Evolutionary conservation across 2,888 invertebrate genomes (phyloP).

Genomic region (Diabrotica balteata): DNA sequence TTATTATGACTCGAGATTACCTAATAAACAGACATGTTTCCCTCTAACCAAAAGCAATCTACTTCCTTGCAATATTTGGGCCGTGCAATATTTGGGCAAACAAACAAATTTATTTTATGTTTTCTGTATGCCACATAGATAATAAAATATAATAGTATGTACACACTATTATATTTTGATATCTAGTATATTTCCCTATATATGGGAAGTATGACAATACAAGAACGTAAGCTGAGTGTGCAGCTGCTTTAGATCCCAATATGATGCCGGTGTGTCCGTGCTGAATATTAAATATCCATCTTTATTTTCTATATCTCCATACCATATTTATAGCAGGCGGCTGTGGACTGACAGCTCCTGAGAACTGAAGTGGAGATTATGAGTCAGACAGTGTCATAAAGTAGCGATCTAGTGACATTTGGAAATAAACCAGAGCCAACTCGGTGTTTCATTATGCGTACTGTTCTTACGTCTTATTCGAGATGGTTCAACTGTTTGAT

Average conservation of each 20-base stretch:
- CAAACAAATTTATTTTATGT: too few species aligned
- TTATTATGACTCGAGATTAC: too few species aligned
- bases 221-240: conserved; percentile 22
- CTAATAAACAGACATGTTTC: too few species aligned
- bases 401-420: conserved; percentile 52
- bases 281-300: conserved; percentile 53
- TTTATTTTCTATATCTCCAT: conserved; percentile 49
- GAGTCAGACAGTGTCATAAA: conserved; percentile 53
- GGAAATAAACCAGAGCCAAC: conserved; percentile 52
- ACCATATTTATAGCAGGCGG: conserved; percentile 51
- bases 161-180: background rate
- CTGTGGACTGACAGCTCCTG: conserved; percentile 50
- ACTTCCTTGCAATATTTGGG: too few species aligned
- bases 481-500: conserved; percentile 34
- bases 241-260: conserved; percentile 36
- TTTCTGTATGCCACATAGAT: too few species aligned
- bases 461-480: conserved; percentile 52
- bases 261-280: conserved; percentile 38
- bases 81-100: too few species aligned
- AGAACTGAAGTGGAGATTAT: conserved; percentile 55
- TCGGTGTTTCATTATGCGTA: conserved; percentile 49
- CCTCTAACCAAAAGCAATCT: too few species aligned
- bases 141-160: too few species aligned
- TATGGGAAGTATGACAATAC: background rate
- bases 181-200: background rate